phyloP scores from a whole-genome alignment of 2,113 vertebrate genomes.

The Anolis sagrei region DNA sequence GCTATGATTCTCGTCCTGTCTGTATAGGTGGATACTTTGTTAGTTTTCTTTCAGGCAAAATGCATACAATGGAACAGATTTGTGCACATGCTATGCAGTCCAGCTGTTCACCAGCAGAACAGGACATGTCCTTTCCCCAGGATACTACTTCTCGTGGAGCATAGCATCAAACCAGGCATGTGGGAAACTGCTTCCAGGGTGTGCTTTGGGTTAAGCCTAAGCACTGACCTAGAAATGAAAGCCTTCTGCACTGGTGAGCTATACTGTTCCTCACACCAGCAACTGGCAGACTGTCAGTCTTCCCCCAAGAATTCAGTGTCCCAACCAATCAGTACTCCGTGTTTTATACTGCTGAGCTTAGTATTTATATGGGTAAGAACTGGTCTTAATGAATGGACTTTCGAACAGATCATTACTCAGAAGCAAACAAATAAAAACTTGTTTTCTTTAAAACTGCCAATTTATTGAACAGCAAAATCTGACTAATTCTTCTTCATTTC shows the following conservation, averaged over 20 bases:
- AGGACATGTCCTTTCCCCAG: neutral
- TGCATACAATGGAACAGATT: neutral
- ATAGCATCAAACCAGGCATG: neutral
- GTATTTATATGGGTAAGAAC: neutral
- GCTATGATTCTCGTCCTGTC: neutral
- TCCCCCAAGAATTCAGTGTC: neutral
- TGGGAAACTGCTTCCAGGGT: neutral
- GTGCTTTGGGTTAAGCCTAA: neutral
- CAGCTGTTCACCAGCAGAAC: neutral
- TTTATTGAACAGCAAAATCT: constrained; percentile 9
- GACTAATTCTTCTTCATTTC: constrained; percentile 19
- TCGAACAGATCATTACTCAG: neutral
- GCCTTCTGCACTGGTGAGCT: neutral
- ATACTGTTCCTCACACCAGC: neutral
- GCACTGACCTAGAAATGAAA: neutral
- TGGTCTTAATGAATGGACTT: constrained; percentile 6
- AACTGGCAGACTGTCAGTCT: neutral
- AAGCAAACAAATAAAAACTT: neutral
- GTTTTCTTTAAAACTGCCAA: constrained; percentile 6
- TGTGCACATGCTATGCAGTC: neutral
- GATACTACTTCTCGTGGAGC: neutral
- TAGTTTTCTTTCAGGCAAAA: neutral
- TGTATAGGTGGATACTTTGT: neutral
- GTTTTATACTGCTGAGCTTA: neutral
- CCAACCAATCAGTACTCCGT: neutral